Percentiles rank a stretch among this genome's conserved stretches.
phyloP scores from a whole-genome alignment of 2,113 vertebrate genomes.

The Chaetura pelagica region DNA sequence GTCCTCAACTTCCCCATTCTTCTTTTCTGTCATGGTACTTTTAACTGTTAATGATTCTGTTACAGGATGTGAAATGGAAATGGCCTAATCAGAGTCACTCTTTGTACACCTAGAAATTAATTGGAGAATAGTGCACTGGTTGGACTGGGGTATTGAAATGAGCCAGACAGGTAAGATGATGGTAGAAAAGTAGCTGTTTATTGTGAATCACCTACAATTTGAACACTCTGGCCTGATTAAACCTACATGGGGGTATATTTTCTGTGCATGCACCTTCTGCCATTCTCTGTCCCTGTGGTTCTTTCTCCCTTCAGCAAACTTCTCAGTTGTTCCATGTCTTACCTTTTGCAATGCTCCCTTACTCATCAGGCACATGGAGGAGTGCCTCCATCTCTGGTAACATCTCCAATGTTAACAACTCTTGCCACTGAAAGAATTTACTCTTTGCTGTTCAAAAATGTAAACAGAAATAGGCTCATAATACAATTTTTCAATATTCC shows the following conservation, averaged over 20 bases:
- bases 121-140: accelerated
- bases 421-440: background rate
- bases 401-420: no score
- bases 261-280: background rate
- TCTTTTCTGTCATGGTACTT: background rate
- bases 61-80: accelerated
- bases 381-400: no score
- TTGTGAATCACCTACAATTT: background rate
- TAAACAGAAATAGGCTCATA: background rate
- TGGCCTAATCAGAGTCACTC: accelerated
- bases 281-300: background rate
- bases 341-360: accelerated
- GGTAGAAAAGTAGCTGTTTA: background rate
- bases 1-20: background rate
- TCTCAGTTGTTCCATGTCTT: accelerated
- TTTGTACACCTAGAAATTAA: background rate
- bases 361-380: background rate
- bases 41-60: no score
- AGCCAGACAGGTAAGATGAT: background rate
- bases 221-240: background rate
- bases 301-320: background rate
- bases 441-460: background rate
- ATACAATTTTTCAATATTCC: background rate
- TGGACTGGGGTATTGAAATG: accelerated
- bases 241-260: accelerated